These are phyloP conservation scores for Pinctada fucata DNA, from an alignment of 2,888 invertebrate genomes.

Conservation along the genomic window DNA sequence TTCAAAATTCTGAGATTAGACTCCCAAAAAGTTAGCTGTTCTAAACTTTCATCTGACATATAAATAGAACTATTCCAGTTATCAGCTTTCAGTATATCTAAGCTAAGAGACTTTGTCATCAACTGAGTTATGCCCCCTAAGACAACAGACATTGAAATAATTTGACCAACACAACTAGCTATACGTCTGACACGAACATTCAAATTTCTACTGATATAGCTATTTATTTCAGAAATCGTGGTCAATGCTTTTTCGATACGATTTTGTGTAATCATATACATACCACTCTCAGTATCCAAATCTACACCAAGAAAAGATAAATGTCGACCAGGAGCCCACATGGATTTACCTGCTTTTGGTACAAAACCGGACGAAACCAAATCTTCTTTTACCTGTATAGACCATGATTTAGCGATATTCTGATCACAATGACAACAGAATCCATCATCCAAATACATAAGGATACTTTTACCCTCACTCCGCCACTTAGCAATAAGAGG, in stretches of 20 bases:
- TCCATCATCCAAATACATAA: constrained; percentile 45
- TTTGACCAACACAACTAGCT: constrained; percentile 46
- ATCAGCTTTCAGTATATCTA: constrained; percentile 31
- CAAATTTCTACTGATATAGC: neutral
- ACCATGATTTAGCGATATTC: neutral
- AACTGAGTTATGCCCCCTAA: constrained; percentile 44
- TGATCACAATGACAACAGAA: constrained; percentile 23
- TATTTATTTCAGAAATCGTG: constrained; percentile 17
- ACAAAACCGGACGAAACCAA: constrained; percentile 34
- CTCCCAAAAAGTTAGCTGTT: constrained; percentile 32
- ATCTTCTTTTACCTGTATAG: constrained; percentile 32
- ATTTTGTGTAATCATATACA: constrained; percentile 28
- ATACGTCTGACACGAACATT: constrained; percentile 32
- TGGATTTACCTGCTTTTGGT: constrained; percentile 31
- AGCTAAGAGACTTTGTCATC: constrained; percentile 45
- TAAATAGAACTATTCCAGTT: constrained; percentile 28
- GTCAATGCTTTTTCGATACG: constrained; percentile 17
- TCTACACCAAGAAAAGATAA: constrained; percentile 30
- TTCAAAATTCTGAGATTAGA: constrained; percentile 13
- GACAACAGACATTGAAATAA: constrained; percentile 47
- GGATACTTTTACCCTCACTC: constrained; percentile 32
- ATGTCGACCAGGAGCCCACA: constrained; percentile 27
- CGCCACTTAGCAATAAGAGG: constrained; percentile 39
- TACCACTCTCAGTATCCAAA: constrained; percentile 19
- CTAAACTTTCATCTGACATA: constrained; percentile 23